Evolutionary conservation across 2,113 vertebrate genomes (phyloP), one percentile per base, ranked within the genome.

Genomic region (Phasianus colchicus): DNA sequence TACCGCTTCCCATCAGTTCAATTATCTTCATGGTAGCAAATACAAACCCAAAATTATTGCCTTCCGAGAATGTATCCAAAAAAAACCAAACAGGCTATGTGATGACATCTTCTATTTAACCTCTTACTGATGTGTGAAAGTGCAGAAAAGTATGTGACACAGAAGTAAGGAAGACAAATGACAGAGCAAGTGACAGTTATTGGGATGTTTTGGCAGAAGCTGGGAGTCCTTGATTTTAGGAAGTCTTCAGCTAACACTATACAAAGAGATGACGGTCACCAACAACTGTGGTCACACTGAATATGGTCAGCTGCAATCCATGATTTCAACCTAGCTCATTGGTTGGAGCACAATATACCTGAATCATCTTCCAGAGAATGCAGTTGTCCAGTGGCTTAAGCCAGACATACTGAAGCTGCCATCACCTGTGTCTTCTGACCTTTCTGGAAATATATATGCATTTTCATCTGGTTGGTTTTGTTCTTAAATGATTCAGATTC

Each of bases 61-160:
- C 22, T 65, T 30, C 34, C 13, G 60, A 42, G 17, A 65, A 70
- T 11, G 3, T 71, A 20, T 34, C 38, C 25, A 85, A 60, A 27
- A 13, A 27, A 13, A 40, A 36, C 4, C 4, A 36, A 85, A 24
- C 8, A 57, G 2, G 10, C 21, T 69, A 48, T 1, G 0, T 30
- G 5, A 7, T 29, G 18, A 22, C 11, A 24, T 32, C 43, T 27
- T 57, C 42, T 47, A 36, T 36, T 64, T 75, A 64, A 69, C 8
- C 4, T 74, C 36, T 32, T 69, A 69, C 9, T 29, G 32, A n/a
- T n/a, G 10, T 29, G 9, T 75, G 38, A 45, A 80, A 81, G 36
- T 40, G 10, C 20, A 60, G 48, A 17, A 65, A 54, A 42, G n/a
- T 32, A 80, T 2, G 14, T 36, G 65, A 9, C 12, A 66, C 20